Conservation (phyloP, 1,140 invertebrate genomes). For the Vollenhovia emeryi region DNA sequence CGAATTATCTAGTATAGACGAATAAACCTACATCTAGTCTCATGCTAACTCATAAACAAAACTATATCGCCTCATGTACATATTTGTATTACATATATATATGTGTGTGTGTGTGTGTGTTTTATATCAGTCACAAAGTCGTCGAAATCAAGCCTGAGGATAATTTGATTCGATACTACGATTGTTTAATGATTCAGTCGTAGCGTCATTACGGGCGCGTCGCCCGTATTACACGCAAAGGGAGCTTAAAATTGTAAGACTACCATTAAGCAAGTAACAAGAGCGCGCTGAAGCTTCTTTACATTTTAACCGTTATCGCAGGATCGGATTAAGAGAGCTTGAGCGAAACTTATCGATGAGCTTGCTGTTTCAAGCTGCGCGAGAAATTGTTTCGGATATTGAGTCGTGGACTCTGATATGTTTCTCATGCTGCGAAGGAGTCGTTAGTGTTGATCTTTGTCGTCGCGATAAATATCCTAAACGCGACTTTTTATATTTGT, state of each 20-base stretch:
- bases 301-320: not conserved
- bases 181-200: slow-evolving; percentile 71
- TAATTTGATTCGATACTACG: slow-evolving; percentile 68
- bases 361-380: not conserved
- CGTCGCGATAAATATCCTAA: not conserved
- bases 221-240: slow-evolving; percentile 43
- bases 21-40: slow-evolving; percentile 51
- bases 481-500: not conserved
- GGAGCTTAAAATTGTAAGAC: slow-evolving; percentile 51
- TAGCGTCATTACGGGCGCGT: slow-evolving; percentile 37
- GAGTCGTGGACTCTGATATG: slow-evolving; percentile 49
- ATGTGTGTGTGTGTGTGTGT: not conserved
- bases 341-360: not conserved
- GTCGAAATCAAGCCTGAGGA: slow-evolving; percentile 51
- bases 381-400: not conserved
- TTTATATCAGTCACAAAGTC: slow-evolving; percentile 60
- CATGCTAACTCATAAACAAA: slow-evolving; percentile 61
- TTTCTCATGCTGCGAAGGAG: not conserved
- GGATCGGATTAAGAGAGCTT: not conserved
- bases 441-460: not conserved
- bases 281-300: slow-evolving; percentile 43
- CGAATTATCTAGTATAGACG: slow-evolving; percentile 37
- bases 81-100: slow-evolving; percentile 8
- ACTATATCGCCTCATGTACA: slow-evolving; percentile 47
- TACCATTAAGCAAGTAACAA: slow-evolving; percentile 42